Percentiles rank a stretch among this genome's conserved stretches.
phyloP scores from a whole-genome alignment of 2,888 invertebrate species.

The Drosophila yooni region DNA sequence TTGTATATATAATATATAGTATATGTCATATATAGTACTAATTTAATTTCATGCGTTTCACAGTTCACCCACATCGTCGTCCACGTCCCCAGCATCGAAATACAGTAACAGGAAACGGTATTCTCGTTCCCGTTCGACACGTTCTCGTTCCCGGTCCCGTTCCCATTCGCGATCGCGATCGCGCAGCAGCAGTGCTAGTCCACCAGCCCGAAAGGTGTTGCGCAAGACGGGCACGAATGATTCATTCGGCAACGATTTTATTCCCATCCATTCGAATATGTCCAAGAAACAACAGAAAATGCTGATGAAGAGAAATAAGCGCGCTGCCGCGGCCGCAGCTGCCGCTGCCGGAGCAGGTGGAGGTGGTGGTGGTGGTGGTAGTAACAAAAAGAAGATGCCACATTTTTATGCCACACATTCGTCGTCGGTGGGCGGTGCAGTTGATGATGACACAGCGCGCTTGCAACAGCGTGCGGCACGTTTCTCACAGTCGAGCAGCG shows the following conservation, averaged over 20 bases:
- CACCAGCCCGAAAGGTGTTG: conserved; percentile 63
- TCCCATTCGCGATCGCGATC: conserved; percentile 85
- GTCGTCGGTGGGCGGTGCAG: conserved; percentile 88
- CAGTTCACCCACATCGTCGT: conserved; percentile 75
- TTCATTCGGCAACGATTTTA: conserved; percentile 82
- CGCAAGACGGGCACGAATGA: conserved; percentile 83
- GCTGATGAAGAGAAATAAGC: conserved; percentile 83
- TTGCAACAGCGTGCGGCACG: conserved; percentile 95
- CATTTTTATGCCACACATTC: conserved; percentile 87
- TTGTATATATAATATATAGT: background rate
- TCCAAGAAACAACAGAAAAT: conserved; percentile 84
- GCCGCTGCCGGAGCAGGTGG: conserved; percentile 17
- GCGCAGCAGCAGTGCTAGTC: conserved; percentile 55
- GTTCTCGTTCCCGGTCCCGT: conserved; percentile 72
- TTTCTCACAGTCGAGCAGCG: conserved; percentile 86
- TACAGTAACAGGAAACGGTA: conserved; percentile 72
- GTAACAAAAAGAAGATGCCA: conserved; percentile 85
- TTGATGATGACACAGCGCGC: conserved; percentile 91
- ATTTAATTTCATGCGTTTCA: conserved; percentile 36
- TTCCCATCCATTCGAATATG: conserved; percentile 76
- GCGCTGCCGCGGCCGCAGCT: conserved; percentile 63
- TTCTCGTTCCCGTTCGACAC: conserved; percentile 64
- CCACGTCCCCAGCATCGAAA: conserved; percentile 67
- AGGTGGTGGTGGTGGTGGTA: conserved; percentile 27
- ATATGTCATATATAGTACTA: background rate